Conservation (phyloP, 2,888 invertebrate species). For the Epirrita christyi region DNA sequence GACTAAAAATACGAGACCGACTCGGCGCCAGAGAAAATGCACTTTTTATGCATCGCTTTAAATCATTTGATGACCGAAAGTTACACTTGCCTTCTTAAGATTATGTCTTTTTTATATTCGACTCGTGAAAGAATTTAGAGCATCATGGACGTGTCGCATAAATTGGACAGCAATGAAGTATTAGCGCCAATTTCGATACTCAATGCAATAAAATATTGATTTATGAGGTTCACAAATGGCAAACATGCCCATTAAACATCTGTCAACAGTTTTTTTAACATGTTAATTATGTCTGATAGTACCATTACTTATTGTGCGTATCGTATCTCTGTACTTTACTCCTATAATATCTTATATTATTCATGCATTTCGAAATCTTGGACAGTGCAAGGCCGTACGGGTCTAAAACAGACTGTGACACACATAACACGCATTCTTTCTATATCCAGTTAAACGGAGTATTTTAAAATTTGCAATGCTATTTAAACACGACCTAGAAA, state of each 20-base stretch:
- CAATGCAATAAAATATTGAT: conserved; percentile 16
- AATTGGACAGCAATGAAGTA: not conserved
- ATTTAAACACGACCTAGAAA: conserved; percentile 65
- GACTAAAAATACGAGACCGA: conserved; percentile 71
- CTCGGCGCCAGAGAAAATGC: conserved; percentile 55
- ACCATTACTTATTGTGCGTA: conserved; percentile 32
- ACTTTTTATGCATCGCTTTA: conserved; percentile 74
- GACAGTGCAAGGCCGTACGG: conserved; percentile 42
- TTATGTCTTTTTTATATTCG: conserved; percentile 19
- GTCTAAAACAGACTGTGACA: conserved; percentile 42
- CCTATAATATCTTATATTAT: conserved; percentile 32
- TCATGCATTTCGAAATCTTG: conserved; percentile 41
- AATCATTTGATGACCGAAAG: conserved; percentile 49
- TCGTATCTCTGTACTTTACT: conserved; percentile 40
- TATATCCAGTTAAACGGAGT: conserved; percentile 40
- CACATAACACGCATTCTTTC: conserved; percentile 46
- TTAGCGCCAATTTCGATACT: conserved; percentile 12
- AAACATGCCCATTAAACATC: conserved; percentile 17
- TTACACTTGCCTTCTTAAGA: conserved; percentile 8
- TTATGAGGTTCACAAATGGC: conserved; percentile 15
- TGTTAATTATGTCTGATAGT: conserved; percentile 20
- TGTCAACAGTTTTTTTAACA: conserved; percentile 18
- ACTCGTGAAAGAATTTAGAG: conserved; percentile 20
- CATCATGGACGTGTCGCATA: not conserved
- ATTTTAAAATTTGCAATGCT: conserved; percentile 66